phyloP scores from a whole-genome alignment of 2,797 vertebrate species.

The Limosa lapponica region DNA sequence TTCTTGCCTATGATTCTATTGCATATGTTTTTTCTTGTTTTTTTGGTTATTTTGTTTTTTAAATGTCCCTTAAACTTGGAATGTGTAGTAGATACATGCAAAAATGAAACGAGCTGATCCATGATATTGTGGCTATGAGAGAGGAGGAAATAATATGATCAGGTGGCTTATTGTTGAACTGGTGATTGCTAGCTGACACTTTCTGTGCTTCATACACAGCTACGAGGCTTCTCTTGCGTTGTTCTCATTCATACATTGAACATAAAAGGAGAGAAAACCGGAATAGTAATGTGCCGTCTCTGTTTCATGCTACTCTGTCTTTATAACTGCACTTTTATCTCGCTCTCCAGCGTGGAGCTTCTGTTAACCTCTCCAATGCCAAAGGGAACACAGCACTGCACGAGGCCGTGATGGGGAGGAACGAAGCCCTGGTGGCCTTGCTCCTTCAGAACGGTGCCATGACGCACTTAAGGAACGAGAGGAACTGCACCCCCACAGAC shows the following conservation, averaged over 20 bases:
- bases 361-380: conserved; percentile 83
- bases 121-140: neutral
- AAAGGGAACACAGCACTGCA: conserved; percentile 92
- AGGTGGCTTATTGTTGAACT: neutral
- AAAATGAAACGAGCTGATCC: neutral
- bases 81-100: neutral
- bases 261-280: neutral
- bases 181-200: neutral
- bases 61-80: neutral
- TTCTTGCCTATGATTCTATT: neutral
- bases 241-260: neutral
- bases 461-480: conserved; percentile 81
- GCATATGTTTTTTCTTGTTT: accelerated
- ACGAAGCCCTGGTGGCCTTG: conserved; percentile 84
- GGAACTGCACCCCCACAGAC: conserved; percentile 85
- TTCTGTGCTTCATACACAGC: accelerated
- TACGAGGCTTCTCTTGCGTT: neutral
- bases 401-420: conserved; percentile 82
- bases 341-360: conserved; percentile 82
- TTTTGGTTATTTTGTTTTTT: neutral
- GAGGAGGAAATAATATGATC: neutral
- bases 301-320: neutral
- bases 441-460: conserved; percentile 86
- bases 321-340: neutral
- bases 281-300: neutral